Base-by-base conservation (phyloP, 2,888 invertebrate species). In the Melieria omissa region DNA sequence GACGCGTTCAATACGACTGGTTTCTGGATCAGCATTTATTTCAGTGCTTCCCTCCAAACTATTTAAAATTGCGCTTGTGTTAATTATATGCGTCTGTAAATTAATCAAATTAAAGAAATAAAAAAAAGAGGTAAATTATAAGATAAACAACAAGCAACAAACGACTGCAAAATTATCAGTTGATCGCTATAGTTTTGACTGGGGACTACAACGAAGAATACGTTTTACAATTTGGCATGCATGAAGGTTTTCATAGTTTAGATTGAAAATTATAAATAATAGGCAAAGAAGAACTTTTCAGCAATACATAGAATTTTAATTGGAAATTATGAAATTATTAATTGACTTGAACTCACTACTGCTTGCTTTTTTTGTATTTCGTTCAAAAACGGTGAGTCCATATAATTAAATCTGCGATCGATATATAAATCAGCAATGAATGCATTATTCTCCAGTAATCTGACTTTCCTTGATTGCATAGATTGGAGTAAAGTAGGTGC, bases 371-470 rank as follows among this genome's bases (percentile, higher is more conserved):
- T 74, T 29, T 74, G 73, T 8, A 72, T 65, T 10, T 76, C 71
- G 6, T 61, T 76, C 0, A 78, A 41, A 42, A 77, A 73, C 1
- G 70, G 69, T 0, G 77, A 68, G 52, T 76, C 74, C 8, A 72
- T 52, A 41, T 68, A 77, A 71, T 78, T 78, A 49, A 76, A 76
- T 45, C 78, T 65, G 16, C 74, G 74, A 57, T 78, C 76, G 7
- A 76, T 16, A 46, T 77, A 76, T 9, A 77, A 47, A 47, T 74
- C 77, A 1, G 77, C 72, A 41, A 75, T 12, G 69, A 77, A 74
- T 9, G 74, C 60, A 42, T 71, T 67, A 45, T 74, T 74, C 9
- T 75, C 72, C 0, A 74, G 12, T 7, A 76, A 61, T 29, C 41
- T 42, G 3, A 70, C 67, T 9, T 75, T 76, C 12, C 55, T 41